Percentiles rank a stretch among this genome's conserved stretches.
Evolutionary conservation across 2,797 vertebrate genomes (phyloP).

Genomic region (Monodelphis domestica): DNA sequence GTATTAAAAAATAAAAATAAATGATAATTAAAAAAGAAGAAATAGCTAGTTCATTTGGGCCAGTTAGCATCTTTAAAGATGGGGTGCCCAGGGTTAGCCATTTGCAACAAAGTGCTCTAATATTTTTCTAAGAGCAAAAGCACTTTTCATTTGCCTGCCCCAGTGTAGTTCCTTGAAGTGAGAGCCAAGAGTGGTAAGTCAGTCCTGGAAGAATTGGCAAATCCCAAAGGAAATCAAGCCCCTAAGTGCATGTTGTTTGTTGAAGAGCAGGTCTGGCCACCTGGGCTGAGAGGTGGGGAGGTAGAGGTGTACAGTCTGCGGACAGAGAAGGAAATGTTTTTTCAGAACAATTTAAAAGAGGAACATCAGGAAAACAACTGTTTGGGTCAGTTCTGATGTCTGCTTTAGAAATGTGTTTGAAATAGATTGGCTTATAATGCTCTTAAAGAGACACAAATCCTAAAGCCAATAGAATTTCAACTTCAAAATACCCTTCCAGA

Average conservation of each 20-base stretch:
- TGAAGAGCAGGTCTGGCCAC: slow-evolving; percentile 38
- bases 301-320: slow-evolving; percentile 57
- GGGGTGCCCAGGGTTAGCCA: neutral
- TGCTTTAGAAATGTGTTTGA: neutral
- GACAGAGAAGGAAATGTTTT: slow-evolving; percentile 50
- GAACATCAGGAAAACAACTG: slow-evolving; percentile 14
- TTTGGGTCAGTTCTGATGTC: neutral
- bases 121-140: slow-evolving; percentile 72
- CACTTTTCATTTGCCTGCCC: slow-evolving; percentile 64
- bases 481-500: slow-evolving; percentile 15
- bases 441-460: slow-evolving; percentile 14
- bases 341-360: slow-evolving; percentile 41
- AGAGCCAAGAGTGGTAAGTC: slow-evolving; percentile 72
- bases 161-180: slow-evolving; percentile 61
- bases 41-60: accelerated
- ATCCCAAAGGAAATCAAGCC: slow-evolving; percentile 59
- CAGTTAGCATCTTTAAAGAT: slow-evolving; percentile 9
- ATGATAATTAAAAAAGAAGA: slow-evolving; percentile 6
- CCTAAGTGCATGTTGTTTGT: slow-evolving; percentile 75
- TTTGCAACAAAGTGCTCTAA: slow-evolving; percentile 49
- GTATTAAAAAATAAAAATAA: too few relatives aligned
- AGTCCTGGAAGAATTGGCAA: slow-evolving; percentile 75
- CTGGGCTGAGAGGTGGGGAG: slow-evolving; percentile 39
- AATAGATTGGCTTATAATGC: neutral
- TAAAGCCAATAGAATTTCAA: neutral